Evolutionary conservation across 2,797 vertebrate genomes (phyloP), one percentile per base, ranked within the genome.

Genomic region (Natrix natrix): DNA sequence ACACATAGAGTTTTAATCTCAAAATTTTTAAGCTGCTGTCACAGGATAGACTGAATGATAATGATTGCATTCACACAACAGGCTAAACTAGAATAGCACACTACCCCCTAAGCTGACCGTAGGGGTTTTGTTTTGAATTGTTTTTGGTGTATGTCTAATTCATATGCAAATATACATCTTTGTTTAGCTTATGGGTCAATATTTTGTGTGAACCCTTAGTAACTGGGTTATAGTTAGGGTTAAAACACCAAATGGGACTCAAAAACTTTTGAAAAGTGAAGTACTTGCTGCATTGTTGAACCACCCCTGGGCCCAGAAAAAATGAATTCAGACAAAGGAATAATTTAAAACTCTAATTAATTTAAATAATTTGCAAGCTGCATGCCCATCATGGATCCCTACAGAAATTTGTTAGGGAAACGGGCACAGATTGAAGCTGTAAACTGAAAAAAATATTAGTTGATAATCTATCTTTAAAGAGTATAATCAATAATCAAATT

Each of bases 321-420:
- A 87, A 6, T 61, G 1, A 89, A 26, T 63, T 3, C 3, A 0
- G 1, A 89, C 88, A 60, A 94, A 91, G 26, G 6, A 66, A 87
- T 78, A 37, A 6, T 2, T 90, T 93, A 87, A 43, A 7, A 57
- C 89, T 10, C 17, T 87, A 83, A 94, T 59, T 56, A 90, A 0
- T 11, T 2, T 66, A 90, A 87, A 43, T 91, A 92, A 69, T 69
- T 43, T 14, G 26, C 13, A 92, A 48, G 86, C 95, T 87, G 90
- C 14, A 74, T 24, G 28, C 0, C 7, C 0, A 0, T 88, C 92
- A 92, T 11, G 48, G 43, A n/a, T 59, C 87, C 14, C 61, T 92
- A 11, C 24, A 92, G 20, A 60, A 78, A 87, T 91, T 43, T 78
- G 3, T 78, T 78, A 43, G 3, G 22, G 69, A 22, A 78, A 78